Evolutionary conservation across 2,888 invertebrate species (phyloP), one percentile per base, ranked within the genome.

Genomic region (Sisyra terminalis): DNA sequence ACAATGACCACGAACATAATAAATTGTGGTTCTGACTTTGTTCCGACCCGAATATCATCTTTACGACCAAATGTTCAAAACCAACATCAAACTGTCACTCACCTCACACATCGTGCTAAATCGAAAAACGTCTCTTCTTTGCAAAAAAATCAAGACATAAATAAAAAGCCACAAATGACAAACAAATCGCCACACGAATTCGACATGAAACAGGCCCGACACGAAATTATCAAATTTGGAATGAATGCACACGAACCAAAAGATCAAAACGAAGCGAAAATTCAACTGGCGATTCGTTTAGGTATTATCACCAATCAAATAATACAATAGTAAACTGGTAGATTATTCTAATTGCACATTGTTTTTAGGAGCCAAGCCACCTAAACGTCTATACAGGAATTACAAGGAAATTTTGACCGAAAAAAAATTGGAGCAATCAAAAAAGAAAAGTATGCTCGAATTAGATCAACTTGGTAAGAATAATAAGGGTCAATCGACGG

Each of bases 191-290:
- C 24, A 24, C 5, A 62, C 37, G 75, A 77, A 52, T 64, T 81
- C 47, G 79, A 84, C 51, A 73, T 90, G 52, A 84, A 83, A 51
- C 74, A 68, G 53, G 78, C 82, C 1, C 71, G 84, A 41, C 78
- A 80, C 59, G 90, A 92, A 57, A 73, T 92, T 3, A 73, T 85
- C 6, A 86, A 82, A 55, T 85, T 89, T 59, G 88, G 86, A 29
- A 80, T 85, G 64, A 73, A 75, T 17, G 86, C 85, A 42, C 75
- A 87, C 43, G 70, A 75, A 44, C 65, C 74, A 2, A 65, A 69
- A 8, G 76, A 80, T 54, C 81, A 84, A 53, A 71, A 77, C 51
- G 75, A 82, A 57, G 85, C 85, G n/a, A 81, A 83, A 66, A 71
- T 81, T 35, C 76, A 78, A 3, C 61, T 83, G 11, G 78, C 85